Conservation (phyloP, 2,113 vertebrate genomes). For the Gallinago media region DNA sequence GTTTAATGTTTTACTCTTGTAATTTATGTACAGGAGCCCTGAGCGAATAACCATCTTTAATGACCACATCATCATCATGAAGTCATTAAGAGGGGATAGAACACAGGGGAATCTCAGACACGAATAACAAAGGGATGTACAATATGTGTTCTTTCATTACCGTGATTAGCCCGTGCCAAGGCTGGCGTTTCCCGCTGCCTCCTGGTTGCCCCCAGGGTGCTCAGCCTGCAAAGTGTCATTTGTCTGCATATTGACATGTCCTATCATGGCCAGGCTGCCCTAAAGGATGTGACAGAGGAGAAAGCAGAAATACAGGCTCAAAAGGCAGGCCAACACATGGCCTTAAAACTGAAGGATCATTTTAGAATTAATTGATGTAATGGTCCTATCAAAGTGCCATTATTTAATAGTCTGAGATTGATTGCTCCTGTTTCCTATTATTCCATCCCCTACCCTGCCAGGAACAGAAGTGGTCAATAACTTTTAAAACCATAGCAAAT, state of each 20-base stretch:
- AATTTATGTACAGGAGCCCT: neutral
- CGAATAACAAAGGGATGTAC: neutral
- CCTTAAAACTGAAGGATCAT: neutral
- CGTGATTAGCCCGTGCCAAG: neutral
- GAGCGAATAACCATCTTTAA: slow-evolving; percentile 25
- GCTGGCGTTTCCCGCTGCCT: fast-evolving
- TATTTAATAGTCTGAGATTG: neutral
- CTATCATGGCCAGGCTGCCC: neutral
- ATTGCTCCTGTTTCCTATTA: neutral
- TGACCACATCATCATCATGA: neutral
- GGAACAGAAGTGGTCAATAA: neutral
- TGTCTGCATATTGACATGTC: neutral
- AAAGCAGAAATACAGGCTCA: neutral
- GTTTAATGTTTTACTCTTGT: neutral
- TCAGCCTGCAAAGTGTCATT: neutral
- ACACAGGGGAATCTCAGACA: neutral
- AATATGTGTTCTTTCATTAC: neutral
- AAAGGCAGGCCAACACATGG: neutral
- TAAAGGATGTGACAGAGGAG: neutral
- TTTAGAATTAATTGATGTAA: slow-evolving; percentile 5
- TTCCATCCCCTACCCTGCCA: neutral
- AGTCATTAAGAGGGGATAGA: neutral
- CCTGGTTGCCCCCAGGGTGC: fast-evolving
- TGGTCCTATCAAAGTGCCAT: neutral
- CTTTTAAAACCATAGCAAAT: neutral